Evolutionary conservation across 2,797 vertebrate species (phyloP).

Genomic region (Mergus octosetaceus): DNA sequence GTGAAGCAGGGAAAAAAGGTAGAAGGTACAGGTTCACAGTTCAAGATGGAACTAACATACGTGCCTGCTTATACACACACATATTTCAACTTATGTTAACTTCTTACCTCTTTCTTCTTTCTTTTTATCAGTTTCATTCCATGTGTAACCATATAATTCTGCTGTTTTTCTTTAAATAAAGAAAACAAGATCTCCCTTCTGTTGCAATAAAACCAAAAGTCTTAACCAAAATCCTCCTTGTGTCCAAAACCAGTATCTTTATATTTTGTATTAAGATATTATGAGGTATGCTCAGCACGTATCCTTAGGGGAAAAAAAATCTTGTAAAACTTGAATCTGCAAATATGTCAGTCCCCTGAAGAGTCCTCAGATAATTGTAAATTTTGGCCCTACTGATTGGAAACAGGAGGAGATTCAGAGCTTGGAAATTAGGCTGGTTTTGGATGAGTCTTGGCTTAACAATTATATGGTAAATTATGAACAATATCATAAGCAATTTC

Average conservation of each 20-base stretch:
- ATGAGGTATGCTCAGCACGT: background rate
- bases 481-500: constrained; percentile 2
- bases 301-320: background rate
- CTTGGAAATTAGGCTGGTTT: constrained; percentile 17
- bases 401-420: constrained; percentile 9
- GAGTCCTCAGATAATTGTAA: background rate
- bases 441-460: constrained; percentile 5
- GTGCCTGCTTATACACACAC: background rate
- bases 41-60: background rate
- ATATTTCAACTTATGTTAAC: background rate
- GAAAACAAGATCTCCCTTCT: background rate
- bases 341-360: background rate
- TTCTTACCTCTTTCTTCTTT: background rate
- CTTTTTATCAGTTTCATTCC: background rate
- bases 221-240: background rate
- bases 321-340: background rate
- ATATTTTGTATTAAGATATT: background rate
- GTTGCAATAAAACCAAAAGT: background rate
- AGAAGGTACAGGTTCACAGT: background rate
- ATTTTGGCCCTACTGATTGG: constrained; percentile 27
- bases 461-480: constrained; percentile 2
- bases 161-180: background rate
- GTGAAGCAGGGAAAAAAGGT: background rate
- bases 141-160: background rate
- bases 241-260: background rate